Conservation (phyloP, 1,140 invertebrate species). For the Drosophila quadrilineata region DNA sequence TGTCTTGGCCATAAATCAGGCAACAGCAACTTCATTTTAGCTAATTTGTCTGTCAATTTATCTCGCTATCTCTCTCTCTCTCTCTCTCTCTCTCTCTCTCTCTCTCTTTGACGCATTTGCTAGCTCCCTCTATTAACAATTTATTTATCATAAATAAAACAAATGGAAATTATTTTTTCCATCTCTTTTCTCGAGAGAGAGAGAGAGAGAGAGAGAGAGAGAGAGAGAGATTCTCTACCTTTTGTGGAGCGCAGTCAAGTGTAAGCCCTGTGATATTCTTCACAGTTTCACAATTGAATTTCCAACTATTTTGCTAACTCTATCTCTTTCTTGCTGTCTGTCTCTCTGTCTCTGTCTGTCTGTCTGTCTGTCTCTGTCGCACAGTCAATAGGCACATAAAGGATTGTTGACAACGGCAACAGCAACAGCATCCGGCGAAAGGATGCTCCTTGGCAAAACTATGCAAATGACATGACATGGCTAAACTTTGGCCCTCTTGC, state of each 20-base stretch:
- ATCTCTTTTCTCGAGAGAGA: too few species aligned
- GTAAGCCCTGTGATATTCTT: constrained; percentile 73
- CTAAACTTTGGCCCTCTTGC: constrained; percentile 56
- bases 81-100: constrained; percentile 11
- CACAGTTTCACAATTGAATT: constrained; percentile 72
- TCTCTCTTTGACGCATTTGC: constrained; percentile 42
- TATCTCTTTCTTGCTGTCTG: not conserved
- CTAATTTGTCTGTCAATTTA: constrained; percentile 70
- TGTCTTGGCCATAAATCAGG: constrained; percentile 46
- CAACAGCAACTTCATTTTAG: constrained; percentile 33
- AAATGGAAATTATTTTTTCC: constrained; percentile 19
- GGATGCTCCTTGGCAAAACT: constrained; percentile 62
- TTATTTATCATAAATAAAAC: constrained; percentile 67
- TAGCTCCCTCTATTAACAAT: constrained; percentile 42
- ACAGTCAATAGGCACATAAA: constrained; percentile 75
- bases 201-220: too few species aligned
- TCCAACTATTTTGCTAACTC: constrained; percentile 26
- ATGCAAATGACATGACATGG: constrained; percentile 77
- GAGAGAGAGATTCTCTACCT: too few species aligned
- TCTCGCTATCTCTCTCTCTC: not conserved
- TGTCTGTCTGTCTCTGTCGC: constrained; percentile 19
- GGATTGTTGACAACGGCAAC: constrained; percentile 76
- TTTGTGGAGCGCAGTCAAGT: constrained; percentile 47
- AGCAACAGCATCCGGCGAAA: constrained; percentile 21
- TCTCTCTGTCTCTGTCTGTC: constrained; percentile 1